A percentile compares a stretch with the other conserved stretches of the same genome.
Evolutionary conservation across 1,140 invertebrate genomes (phyloP).

Genomic region (Micrasema longulum): DNA sequence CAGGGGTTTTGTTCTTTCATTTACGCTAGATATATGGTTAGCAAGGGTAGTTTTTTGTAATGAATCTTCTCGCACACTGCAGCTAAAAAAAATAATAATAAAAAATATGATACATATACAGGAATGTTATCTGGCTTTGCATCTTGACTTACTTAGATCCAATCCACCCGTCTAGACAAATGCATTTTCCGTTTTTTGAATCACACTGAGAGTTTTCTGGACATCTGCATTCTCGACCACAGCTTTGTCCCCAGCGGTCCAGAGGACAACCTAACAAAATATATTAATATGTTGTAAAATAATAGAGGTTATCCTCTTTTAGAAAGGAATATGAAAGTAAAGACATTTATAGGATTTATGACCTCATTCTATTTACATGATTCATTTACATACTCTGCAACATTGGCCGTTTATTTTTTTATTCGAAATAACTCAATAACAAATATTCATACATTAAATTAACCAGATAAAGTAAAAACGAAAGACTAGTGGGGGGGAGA

Average conservation of each 20-base stretch:
- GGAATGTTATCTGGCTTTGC: neutral
- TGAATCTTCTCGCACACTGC: conserved; percentile 43
- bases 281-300: too few species aligned
- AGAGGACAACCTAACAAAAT: conserved; percentile 60
- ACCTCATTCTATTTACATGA: too few species aligned
- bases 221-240: conserved; percentile 47
- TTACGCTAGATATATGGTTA: neutral
- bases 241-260: conserved; percentile 66
- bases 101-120: neutral
- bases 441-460: too few species aligned
- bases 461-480: too few species aligned
- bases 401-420: too few species aligned
- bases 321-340: too few species aligned
- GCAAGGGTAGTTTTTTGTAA: conserved; percentile 29
- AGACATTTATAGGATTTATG: too few species aligned
- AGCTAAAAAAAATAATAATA: conserved; percentile 42
- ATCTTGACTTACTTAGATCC: conserved; percentile 43
- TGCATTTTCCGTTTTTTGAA: conserved; percentile 51
- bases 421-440: too few species aligned
- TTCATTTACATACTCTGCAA: too few species aligned
- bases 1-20: conserved; percentile 39
- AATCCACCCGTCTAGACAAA: conserved; percentile 50
- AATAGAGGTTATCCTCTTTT: too few species aligned
- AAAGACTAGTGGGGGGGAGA: too few species aligned
- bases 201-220: conserved; percentile 51